A percentile compares a stretch with the other conserved stretches of the same genome.
Evolutionary conservation across 2,113 vertebrate genomes (phyloP).

Genomic region (Oncorhynchus kisutch): DNA sequence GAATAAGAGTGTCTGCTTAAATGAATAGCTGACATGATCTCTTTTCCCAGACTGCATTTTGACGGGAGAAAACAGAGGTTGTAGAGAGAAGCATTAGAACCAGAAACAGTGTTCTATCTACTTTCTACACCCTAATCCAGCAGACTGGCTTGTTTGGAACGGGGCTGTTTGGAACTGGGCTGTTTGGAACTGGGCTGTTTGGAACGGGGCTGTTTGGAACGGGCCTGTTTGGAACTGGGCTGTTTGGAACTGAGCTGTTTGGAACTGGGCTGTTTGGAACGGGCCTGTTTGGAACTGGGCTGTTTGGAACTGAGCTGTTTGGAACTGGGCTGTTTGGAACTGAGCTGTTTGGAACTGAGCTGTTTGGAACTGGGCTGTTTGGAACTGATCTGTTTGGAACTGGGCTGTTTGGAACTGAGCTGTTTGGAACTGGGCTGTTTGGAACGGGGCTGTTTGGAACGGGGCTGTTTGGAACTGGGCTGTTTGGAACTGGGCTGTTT

Average conservation of each 20-base stretch:
- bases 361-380: neutral
- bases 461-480: conserved; percentile 5
- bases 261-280: no score
- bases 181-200: no score
- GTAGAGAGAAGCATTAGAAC: conserved; percentile 24
- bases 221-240: no score
- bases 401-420: no score
- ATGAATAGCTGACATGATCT: conserved; percentile 25
- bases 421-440: neutral
- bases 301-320: neutral
- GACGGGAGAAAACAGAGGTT: conserved; percentile 23
- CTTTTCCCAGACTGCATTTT: conserved; percentile 18
- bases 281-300: neutral
- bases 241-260: no score
- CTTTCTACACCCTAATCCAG: conserved; percentile 47
- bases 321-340: conserved; percentile 16
- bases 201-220: no score
- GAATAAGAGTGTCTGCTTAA: no score
- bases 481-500: neutral
- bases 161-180: no score
- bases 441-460: conserved; percentile 14
- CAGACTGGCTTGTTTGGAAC: neutral
- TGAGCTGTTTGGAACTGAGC: conserved; percentile 4
- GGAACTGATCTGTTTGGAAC: conserved; percentile 13
- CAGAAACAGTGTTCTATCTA: conserved; percentile 20